Conservation (phyloP, 2,888 invertebrate genomes). For the Theodoxus fluviatilis region DNA sequence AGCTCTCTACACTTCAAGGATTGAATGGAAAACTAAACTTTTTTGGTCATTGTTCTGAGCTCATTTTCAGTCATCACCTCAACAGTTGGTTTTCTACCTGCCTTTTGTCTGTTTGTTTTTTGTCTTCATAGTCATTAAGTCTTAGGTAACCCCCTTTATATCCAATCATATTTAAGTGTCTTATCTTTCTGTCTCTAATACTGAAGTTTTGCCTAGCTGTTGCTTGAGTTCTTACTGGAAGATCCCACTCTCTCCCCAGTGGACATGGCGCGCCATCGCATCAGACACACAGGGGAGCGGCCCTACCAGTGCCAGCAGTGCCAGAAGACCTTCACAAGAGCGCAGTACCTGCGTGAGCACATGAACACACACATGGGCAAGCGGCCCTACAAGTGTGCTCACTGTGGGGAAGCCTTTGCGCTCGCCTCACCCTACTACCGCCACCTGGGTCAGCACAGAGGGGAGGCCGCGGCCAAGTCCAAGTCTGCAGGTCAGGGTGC, state of each 20-base stretch:
- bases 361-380: conserved; percentile 63
- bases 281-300: conserved; percentile 64
- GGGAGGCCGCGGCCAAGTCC: too few species aligned
- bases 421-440: conserved; percentile 57
- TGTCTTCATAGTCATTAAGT: not conserved
- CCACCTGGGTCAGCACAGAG: conserved; percentile 51
- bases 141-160: too few species aligned
- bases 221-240: too few species aligned
- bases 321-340: conserved; percentile 63
- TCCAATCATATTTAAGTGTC: too few species aligned
- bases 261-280: conserved; percentile 62
- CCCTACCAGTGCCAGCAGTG: conserved; percentile 64
- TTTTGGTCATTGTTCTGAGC: not conserved
- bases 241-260: conserved; percentile 48
- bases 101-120: too few species aligned
- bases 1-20: not conserved
- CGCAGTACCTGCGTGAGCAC: conserved; percentile 65
- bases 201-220: too few species aligned
- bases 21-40: not conserved
- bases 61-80: not conserved
- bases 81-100: too few species aligned
- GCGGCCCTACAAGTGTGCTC: conserved; percentile 62
- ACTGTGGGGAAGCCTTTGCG: conserved; percentile 57
- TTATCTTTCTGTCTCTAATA: too few species aligned
- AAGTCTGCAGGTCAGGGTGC: too few species aligned